Evolutionary conservation across 2,797 vertebrate species (phyloP), one percentile per base, ranked within the genome.

Genomic region (Miichthys miiuy): DNA sequence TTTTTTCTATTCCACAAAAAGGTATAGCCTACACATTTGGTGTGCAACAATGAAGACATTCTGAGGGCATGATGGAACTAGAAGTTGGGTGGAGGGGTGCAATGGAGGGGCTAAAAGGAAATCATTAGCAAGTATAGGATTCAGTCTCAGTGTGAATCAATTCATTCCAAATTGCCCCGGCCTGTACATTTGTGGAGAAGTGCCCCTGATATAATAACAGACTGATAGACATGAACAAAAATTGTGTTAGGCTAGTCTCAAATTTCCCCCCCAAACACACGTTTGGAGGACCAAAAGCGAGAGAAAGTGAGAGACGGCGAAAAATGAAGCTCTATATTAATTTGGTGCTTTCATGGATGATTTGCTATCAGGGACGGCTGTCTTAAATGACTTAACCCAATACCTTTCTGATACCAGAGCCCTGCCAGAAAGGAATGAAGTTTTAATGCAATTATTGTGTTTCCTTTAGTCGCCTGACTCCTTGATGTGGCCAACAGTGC

Each of bases 271-370:
- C 96, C 95, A 97, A 98, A 99, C 97, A 97, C 97, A 94, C 92
- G 94, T 96, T 96, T 94, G 95, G 92, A 96, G 79, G 80, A 91
- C 89, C 89, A 91, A 93, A 93, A 90, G 91, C 82, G 20, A 79
- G 87, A 88, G 91, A 92, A 93, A 86, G 89, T 84, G 86, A 84
- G 87, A 91, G 89, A 91, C 69, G 38, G 75, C 74, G 64, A 95
- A 97, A 96, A 97, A 98, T 96, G 96, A 98, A 98, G 97, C 97
- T 97, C 96, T 96, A 96, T 98, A 97, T 99, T 99, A 99, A 99
- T 99, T 97, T 98, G 96, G 94, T 93, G 94, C 95, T 95, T 96
- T 96, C 96, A 93, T 86, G 95, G 96, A 96, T 96, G 96, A 97
- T 96, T 96, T 95, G 95, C 96, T 96, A 96, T 96, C 95, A 93